Conservation (phyloP, 2,113 vertebrate species). For the Marmota flaviventris region DNA sequence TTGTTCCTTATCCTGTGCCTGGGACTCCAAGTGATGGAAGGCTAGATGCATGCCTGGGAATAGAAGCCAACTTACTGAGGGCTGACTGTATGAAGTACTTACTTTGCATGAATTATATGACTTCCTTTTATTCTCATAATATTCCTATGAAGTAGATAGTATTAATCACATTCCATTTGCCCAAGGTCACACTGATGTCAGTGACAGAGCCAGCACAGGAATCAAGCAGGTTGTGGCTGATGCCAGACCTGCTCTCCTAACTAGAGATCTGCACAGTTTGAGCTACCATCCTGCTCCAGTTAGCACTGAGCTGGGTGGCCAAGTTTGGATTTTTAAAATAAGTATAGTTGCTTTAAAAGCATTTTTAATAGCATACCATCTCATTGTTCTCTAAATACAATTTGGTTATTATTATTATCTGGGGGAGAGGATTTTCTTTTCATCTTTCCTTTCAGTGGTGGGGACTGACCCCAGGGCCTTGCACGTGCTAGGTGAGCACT, state of each 20-base stretch:
- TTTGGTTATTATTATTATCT: background rate
- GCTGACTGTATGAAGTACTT: background rate
- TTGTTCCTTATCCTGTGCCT: background rate
- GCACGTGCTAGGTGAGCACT: background rate
- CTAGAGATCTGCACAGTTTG: background rate
- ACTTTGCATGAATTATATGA: background rate
- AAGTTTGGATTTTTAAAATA: background rate
- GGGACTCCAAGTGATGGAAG: background rate
- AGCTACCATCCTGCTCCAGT: background rate
- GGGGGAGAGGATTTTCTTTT: background rate
- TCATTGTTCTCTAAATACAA: conserved; percentile 16
- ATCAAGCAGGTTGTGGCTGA: background rate
- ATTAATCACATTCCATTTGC: background rate
- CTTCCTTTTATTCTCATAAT: background rate
- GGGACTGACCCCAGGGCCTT: background rate
- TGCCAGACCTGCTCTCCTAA: background rate
- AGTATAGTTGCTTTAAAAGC: background rate
- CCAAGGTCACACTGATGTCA: background rate
- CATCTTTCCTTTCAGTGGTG: background rate
- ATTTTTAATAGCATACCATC: background rate
- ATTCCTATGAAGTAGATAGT: background rate
- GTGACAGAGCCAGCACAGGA: background rate
- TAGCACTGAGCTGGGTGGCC: background rate
- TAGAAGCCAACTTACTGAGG: background rate
- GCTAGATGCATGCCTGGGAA: background rate